Base-by-base conservation (phyloP, 2,113 vertebrate genomes). In the Tachysurus fulvidraco region DNA sequence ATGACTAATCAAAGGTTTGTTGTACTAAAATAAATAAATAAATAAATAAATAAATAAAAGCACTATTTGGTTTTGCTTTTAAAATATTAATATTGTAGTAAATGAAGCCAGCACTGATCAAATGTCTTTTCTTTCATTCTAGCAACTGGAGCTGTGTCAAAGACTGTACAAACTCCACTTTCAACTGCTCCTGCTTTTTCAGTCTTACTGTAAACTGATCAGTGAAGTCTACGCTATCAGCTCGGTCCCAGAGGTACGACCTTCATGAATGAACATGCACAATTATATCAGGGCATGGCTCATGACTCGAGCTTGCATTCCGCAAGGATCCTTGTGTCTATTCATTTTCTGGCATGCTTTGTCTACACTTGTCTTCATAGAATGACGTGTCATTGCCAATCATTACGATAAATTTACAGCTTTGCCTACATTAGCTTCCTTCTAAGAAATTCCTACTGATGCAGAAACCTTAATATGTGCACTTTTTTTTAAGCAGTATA, bases 111-210 rank as follows among this genome's bases (percentile, higher is more conserved):
- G 60, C 65, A 25, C 69, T 88, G 76, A 88, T 80, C 6, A 12
- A 30, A n/a, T 79, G 25, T 65, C n/a, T 87, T 80, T 88, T 52
- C 12, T 30, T 21, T 23, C 5, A 54, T 90, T 85, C 1, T 80
- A 99, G 98, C 98, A 99, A 97, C 91, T 99, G 96, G 98, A 99
- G 92, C 96, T 99, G 88, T 99, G 98, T 94, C 98, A 99, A 94
- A 95, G 97, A 76, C 95, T 99, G 88, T 99, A 99, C 95, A 99
- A 99, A 90, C 96, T 99, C 87, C 98, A 99, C 89, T 99, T 99
- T 92, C 98, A 99, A 95, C 96, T 99, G 88, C 96, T 99, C 84
- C 94, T 99, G 87, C 98, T 99, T 92, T 99, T 99, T 95, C 98
- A 99, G 91, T 99, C 98, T 85, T 99, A 99, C 96, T 99, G 97